Evolutionary conservation across 1,140 invertebrate species (phyloP), one percentile per base, ranked within the genome.

Genomic region (Penaeus vannamei): DNA sequence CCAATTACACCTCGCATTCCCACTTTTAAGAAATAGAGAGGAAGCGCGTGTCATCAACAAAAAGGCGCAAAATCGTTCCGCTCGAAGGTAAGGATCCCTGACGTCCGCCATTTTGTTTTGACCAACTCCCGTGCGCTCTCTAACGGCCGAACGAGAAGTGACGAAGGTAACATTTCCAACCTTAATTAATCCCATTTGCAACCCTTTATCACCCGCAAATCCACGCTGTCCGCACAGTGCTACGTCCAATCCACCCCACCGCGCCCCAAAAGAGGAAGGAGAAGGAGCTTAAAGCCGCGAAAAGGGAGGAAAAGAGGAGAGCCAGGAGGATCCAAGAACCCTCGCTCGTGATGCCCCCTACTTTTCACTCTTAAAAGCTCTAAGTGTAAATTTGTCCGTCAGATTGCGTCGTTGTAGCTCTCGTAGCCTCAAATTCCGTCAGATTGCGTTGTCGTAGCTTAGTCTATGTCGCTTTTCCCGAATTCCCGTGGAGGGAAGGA

Each of bases 291-390:
- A n/a, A 29, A 29, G 26, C 46, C 60, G 62, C 23, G 62, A 60
- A 81, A n/a, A 46, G 42, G 14, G 22, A 29, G 64, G 72, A n/a
- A 79, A 26, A 14, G 76, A 1, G 66, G 88, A 90, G 88, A 84
- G 62, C 69, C 59, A 69, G 83, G 19, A 12, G 76, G 8, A 22
- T 26, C 2, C 26, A 12, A n/a, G 1, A n/a, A 62, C 53, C 77
- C 32, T 53, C 88, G 88, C 84, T 77, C 23, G 88, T 86, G 64
- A 90, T 90, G 88, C 88, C 88, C 88, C 88, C 88, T 90, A 90
- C 88, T 81, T 90, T 83, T 76, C 84, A 69, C 66, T 85, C 62
- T 17, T 61, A 76, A 90, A 90, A 90, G 88, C 88, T 90, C 42
- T 90, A 85, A 86, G 59, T 90, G 60, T 69, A 23, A 82, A 36